Evolutionary conservation across 2,888 invertebrate species (phyloP), one percentile per base, ranked within the genome.

Genomic region (Chloroclysta siterata): DNA sequence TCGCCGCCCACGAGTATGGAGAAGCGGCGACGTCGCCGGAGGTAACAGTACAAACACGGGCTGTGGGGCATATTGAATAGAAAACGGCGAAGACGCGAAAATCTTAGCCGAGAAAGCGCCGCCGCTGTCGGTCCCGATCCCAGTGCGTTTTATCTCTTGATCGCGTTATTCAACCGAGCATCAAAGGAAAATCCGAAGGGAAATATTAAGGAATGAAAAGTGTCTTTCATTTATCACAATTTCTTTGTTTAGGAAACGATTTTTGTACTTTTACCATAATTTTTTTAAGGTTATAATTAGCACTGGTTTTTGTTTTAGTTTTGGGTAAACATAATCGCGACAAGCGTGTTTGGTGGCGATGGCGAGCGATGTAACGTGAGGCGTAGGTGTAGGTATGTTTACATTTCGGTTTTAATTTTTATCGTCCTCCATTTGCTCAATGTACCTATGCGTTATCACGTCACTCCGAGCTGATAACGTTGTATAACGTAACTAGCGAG

Each of bases 91-190:
- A 70, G 72, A 77, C 75, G 74, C 76, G 75, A 76, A 83, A 84
- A 84, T 82, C 80, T 83, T 83, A 81, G 78, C 77, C 79, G 75
- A 80, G 80, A 80, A 79, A 79, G 78, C 80, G 80, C 80, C 80
- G 80, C 80, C 78, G 75, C 75, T 75, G 33, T 39, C 11, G 72
- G 77, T 74, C 78, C 71, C 82, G 81, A 83, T 84, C 78, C 74
- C 82, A 70, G 81, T 86, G 84, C 84, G 85, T 88, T 89, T 89
- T 89, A 89, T 90, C 87, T 89, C 85, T 88, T 88, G 88, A 90
- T 90, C 90, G 87, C 84, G 84, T 90, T 89, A 89, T 88, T 89
- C 88, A 89, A 78, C 84, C 85, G 84, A 88, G 88, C 86, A 86
- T 89, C 88, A 88, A 90, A 89, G 84, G 81, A 87, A 89, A 89